Conservation (phyloP, 2,888 invertebrate species). For the Apodemia mormo region DNA sequence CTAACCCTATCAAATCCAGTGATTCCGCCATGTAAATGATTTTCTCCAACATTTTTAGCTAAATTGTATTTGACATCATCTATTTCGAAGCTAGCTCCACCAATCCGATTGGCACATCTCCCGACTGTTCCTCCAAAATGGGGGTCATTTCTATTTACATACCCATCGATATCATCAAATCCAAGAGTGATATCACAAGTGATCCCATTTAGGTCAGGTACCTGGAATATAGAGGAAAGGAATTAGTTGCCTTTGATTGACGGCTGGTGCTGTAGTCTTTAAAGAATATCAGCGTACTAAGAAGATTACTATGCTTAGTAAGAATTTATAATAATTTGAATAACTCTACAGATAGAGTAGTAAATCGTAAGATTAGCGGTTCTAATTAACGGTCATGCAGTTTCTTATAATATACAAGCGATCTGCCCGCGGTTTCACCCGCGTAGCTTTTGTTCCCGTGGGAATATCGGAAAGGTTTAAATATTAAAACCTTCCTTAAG, state of each 20-base stretch:
- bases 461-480: too few relatives aligned
- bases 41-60: slow-evolving; percentile 86
- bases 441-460: too few relatives aligned
- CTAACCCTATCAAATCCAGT: slow-evolving; percentile 89
- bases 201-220: slow-evolving; percentile 86
- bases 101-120: slow-evolving; percentile 92
- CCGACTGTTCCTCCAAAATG: slow-evolving; percentile 95
- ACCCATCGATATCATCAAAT: slow-evolving; percentile 88
- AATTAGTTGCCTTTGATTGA: neutral
- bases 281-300: too few relatives aligned
- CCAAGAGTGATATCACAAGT: slow-evolving; percentile 91
- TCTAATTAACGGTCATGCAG: too few relatives aligned
- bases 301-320: too few relatives aligned
- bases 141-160: slow-evolving; percentile 67
- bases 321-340: too few relatives aligned
- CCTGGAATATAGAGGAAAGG: slow-evolving; percentile 46
- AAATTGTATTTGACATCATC: slow-evolving; percentile 84
- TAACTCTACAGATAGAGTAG: too few relatives aligned
- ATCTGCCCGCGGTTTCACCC: too few relatives aligned
- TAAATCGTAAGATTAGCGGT: too few relatives aligned
- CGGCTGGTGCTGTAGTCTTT: too few relatives aligned
- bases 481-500: too few relatives aligned
- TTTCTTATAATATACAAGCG: too few relatives aligned
- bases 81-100: slow-evolving; percentile 79
- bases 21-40: slow-evolving; percentile 92